Percentiles rank a stretch among this genome's conserved stretches.
phyloP scores from a whole-genome alignment of 2,888 invertebrate genomes.

The Augochlorella aurata region DNA sequence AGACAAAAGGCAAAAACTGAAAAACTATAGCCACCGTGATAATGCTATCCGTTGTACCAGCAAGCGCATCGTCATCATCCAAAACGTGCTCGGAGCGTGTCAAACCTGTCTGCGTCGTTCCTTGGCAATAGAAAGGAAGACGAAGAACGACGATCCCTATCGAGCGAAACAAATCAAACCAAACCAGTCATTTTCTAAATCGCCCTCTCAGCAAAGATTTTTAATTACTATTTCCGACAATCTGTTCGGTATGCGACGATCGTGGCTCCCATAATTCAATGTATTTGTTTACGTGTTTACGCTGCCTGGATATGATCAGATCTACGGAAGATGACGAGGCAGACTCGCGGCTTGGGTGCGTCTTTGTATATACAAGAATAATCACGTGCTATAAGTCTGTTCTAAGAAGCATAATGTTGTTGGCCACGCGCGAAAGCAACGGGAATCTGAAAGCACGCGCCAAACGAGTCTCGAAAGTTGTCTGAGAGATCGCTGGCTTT shows the following conservation, averaged over 20 bases:
- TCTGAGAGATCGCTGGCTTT: neutral
- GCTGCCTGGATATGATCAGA: constrained; percentile 71
- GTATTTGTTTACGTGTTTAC: constrained; percentile 72
- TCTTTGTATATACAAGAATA: constrained; percentile 71
- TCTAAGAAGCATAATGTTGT: constrained; percentile 35
- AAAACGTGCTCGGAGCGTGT: constrained; percentile 29
- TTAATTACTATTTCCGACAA: constrained; percentile 14
- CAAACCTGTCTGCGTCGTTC: constrained; percentile 29
- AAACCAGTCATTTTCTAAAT: constrained; percentile 30
- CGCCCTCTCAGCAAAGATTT: constrained; percentile 6
- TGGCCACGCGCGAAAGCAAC: constrained; percentile 41
- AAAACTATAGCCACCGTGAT: neutral
- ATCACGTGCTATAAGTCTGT: constrained; percentile 63
- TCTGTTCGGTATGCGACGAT: constrained; percentile 31
- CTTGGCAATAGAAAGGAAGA: constrained; percentile 47
- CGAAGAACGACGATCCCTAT: constrained; percentile 23
- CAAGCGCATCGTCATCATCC: constrained; percentile 64
- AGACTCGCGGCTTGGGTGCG: constrained; percentile 72
- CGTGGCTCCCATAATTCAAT: constrained; percentile 53
- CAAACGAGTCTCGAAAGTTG: neutral
- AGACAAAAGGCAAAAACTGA: neutral
- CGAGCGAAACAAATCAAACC: neutral
- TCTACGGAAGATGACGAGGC: constrained; percentile 71
- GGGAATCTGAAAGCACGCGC: constrained; percentile 29
- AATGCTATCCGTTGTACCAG: constrained; percentile 61